Evolutionary conservation across 2,113 vertebrate genomes (phyloP), one percentile per base, ranked within the genome.

Genomic region (Lepisosteus osseus): DNA sequence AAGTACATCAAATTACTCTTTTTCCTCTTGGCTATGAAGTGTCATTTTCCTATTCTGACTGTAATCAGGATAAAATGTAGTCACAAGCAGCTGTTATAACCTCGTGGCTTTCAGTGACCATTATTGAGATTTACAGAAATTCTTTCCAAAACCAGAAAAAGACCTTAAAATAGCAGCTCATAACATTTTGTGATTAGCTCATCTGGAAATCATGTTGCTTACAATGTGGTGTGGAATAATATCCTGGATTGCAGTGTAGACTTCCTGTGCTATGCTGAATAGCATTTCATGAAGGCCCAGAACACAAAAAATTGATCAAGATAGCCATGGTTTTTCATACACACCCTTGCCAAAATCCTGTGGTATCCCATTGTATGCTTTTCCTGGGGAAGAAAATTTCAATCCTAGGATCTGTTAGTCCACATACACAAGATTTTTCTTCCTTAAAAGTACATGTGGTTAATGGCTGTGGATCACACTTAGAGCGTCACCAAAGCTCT

Each of bases 211-310:
- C 59, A 67, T 68, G 79, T 69, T 29, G 76, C 0, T 0, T 74
- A 44, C 11, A 42, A 3, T 72, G 70, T 69, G 76, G 74, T 74
- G 65, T 68, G 61, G 44, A 80, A 70, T 68, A 2, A 79, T 83
- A 79, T 78, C 74, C 78, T 71, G 73, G 54, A 78, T 71, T 78
- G 76, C 74, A 76, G 78, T 69, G 74, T 71, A 66, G 75, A 41
- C 74, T 76, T 73, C 68, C 74, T 75, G 72, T 9, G 59, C 71
- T 72, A 72, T 76, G 66, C 77, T 80, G 80, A 80, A 74, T 75
- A 67, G 82, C 29, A 61, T 40, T 77, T 80, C 75, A 65, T 65
- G 72, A 74, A 70, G 68, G 70, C 75, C 76, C 68, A 51, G 57
- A 66, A 54, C 2, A 43, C 66, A 74, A 65, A 71, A 29, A 62